Base-by-base conservation (phyloP, 2,888 invertebrate species). In the Eremobia ochroleuca region DNA sequence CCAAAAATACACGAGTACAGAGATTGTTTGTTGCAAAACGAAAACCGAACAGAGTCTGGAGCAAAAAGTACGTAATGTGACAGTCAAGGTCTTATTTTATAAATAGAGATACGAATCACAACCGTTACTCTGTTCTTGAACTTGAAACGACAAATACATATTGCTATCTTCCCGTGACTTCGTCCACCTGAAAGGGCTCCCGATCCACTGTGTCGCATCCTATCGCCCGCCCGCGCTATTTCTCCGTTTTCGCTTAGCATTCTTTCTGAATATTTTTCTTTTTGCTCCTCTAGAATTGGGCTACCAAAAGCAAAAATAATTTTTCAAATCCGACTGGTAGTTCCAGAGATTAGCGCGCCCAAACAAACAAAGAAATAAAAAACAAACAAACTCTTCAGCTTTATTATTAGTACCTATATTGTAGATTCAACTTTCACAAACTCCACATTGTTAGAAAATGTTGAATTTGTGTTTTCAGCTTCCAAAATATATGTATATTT, bases 111-210 rank as follows among this genome's bases (percentile, higher is more conserved):
- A 79, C 58, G 37, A 84, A 69, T 77, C 58, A 82, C 67, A 55
- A 76, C 67, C 58, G 73, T 72, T 77, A 73, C 73, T 79, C 85
- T 59, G 76, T 77, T 83, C 76, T 82, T 82, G 55, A 78, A 73
- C 72, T 77, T 52, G 18, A 77, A 73, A 61, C 59, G 64, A 77
- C 65, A 71, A 77, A 77, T 65, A 76, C 75, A n/a, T 64, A 79
- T 46, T 73, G 59, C 25, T 52, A 52, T n/a, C 52, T 11, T n/a
- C 52, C 25, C 25, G 11, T 11, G 25, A 11, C n/a, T 52, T 49
- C 18, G 8, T 49, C 49, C 21, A 49, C 6, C 21, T n/a, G n/a
- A n/a, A 52, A n/a, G 52, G 52, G 21, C 2, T 21, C 21, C 8
- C 8, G 21, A 4, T n/a, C 25, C 25, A 52, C 52, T 9, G 52